phyloP scores from a whole-genome alignment of 2,113 vertebrate species.

The Muntiacus reevesi region DNA sequence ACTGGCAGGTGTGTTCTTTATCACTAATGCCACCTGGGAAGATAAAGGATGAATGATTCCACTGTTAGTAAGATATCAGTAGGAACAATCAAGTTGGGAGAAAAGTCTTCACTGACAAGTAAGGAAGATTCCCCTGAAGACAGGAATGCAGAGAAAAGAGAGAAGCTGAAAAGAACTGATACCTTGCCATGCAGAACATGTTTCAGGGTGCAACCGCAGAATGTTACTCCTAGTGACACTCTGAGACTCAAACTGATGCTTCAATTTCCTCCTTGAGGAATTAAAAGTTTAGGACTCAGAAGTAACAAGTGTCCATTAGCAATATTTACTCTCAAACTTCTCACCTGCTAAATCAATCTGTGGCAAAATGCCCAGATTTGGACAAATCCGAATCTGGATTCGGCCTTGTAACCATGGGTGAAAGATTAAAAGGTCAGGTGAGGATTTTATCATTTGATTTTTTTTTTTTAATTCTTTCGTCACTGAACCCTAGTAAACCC shows the following conservation, averaged over 20 bases:
- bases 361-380: not conserved
- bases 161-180: not conserved
- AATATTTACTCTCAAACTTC: not conserved
- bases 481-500: not conserved
- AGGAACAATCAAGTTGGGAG: not conserved
- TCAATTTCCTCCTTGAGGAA: not conserved
- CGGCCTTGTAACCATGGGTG: not conserved
- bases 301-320: not conserved
- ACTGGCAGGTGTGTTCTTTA: not conserved
- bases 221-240: not conserved
- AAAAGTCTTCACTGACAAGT: not conserved
- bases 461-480: not conserved
- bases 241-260: not conserved
- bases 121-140: not conserved
- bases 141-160: not conserved
- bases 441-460: not conserved
- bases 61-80: not conserved
- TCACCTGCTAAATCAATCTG: not conserved
- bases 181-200: not conserved
- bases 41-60: not conserved
- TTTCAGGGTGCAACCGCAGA: not conserved
- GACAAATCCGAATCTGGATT: not conserved
- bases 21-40: not conserved
- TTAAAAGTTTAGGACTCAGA: not conserved
- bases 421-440: not conserved